These are phyloP conservation scores for Xanthorhoe designata DNA, from an alignment of 2,888 invertebrate genomes.

Conservation along the genomic window DNA sequence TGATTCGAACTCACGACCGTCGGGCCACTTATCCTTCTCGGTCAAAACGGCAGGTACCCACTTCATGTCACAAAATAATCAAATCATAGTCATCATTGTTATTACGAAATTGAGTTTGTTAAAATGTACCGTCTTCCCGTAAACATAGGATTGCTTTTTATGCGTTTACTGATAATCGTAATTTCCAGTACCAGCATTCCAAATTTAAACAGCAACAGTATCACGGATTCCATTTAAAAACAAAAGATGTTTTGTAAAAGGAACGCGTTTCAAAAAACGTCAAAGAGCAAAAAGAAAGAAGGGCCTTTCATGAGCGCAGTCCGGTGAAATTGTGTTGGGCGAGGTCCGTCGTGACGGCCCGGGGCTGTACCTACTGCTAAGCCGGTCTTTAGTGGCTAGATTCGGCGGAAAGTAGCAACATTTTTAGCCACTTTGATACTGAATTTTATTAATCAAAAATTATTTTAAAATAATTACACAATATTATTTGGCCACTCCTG, in stretches of 20 bases:
- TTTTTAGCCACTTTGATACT: neutral
- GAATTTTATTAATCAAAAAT: neutral
- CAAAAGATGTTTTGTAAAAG: slow-evolving; percentile 35
- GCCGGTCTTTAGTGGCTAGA: slow-evolving; percentile 37
- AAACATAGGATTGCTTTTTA: no score
- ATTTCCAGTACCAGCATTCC: slow-evolving; percentile 25
- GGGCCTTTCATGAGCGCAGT: slow-evolving; percentile 66
- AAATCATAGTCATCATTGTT: no score
- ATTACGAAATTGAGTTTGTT: no score
- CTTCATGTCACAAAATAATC: no score
- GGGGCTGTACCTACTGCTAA: slow-evolving; percentile 66
- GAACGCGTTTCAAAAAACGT: slow-evolving; percentile 46
- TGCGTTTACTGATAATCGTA: no score
- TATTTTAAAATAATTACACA: neutral
- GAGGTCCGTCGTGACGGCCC: slow-evolving; percentile 75
- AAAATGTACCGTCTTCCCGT: no score
- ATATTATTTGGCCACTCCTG: no score
- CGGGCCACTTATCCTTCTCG: no score
- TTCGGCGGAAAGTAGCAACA: slow-evolving; percentile 4
- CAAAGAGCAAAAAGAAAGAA: slow-evolving; percentile 52
- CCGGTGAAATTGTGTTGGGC: slow-evolving; percentile 70
- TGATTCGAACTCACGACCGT: no score
- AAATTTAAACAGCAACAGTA: slow-evolving; percentile 36
- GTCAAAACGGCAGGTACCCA: no score
- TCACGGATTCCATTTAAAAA: slow-evolving; percentile 39